phyloP scores from a whole-genome alignment of 2,888 invertebrate genomes.

The Trachelus troglodyta region DNA sequence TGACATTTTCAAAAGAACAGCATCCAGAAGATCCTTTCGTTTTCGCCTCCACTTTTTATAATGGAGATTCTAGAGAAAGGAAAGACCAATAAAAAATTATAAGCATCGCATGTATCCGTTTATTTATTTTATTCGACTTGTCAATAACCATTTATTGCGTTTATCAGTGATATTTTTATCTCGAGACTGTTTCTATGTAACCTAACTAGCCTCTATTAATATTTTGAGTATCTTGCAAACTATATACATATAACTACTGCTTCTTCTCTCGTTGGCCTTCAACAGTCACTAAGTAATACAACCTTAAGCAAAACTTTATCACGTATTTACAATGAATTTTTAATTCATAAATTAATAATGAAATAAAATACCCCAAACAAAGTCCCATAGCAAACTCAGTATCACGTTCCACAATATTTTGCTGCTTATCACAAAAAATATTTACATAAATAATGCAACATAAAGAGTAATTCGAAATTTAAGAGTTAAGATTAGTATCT shows the following conservation, averaged over 20 bases:
- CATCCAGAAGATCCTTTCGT: neutral
- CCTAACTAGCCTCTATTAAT: neutral
- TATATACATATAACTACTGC: neutral
- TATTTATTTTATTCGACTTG: neutral
- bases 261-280: neutral
- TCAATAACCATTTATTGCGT: neutral
- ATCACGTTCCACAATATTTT: too few species aligned
- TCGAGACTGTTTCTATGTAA: neutral
- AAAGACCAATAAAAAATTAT: neutral
- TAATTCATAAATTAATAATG: too few species aligned
- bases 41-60: neutral
- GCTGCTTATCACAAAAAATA: too few species aligned
- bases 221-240: neutral
- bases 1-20: neutral
- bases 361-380: too few species aligned
- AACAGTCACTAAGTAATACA: neutral
- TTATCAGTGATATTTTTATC: neutral
- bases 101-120: neutral
- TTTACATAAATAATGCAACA: too few species aligned
- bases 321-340: neutral
- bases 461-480: neutral
- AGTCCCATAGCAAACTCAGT: too few species aligned
- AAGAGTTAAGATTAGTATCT: neutral
- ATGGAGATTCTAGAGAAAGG: neutral
- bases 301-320: neutral